Evolutionary conservation across 2,797 vertebrate genomes (phyloP).

Genomic region (Champsocephalus gunnari): DNA sequence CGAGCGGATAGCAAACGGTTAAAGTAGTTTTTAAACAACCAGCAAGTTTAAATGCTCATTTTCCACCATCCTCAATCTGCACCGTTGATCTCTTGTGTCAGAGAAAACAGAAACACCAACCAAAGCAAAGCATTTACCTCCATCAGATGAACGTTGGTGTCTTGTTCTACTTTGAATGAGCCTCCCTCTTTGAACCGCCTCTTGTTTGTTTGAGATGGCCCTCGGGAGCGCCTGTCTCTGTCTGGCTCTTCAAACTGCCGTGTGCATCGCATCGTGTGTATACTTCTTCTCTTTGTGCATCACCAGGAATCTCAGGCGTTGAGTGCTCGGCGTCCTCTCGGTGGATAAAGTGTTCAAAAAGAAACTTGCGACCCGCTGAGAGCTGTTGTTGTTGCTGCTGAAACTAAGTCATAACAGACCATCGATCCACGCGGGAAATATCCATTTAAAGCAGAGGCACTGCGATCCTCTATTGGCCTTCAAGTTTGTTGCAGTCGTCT

Average conservation of each 20-base stretch:
- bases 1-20: neutral
- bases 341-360: constrained; percentile 4
- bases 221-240: constrained; percentile 67
- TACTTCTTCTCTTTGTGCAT: constrained; percentile 53
- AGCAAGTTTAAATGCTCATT: constrained; percentile 23
- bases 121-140: constrained; percentile 64
- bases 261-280: constrained; percentile 62
- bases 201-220: constrained; percentile 79
- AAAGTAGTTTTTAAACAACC: constrained; percentile 22
- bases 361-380: constrained; percentile 43
- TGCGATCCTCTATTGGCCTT: constrained; percentile 56
- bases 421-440: constrained; percentile 70
- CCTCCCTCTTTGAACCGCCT: constrained; percentile 71
- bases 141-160: constrained; percentile 71
- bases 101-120: constrained; percentile 11
- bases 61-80: constrained; percentile 41
- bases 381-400: constrained; percentile 53
- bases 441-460: constrained; percentile 66
- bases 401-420: constrained; percentile 60
- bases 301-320: constrained; percentile 36
- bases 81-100: constrained; percentile 42
- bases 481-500: constrained; percentile 66
- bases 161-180: constrained; percentile 74
- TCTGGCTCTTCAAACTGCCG: constrained; percentile 66
- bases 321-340: constrained; percentile 37